A percentile compares a stretch with the other conserved stretches of the same genome.
Conservation (phyloP, 2,113 vertebrate species). For the Catharus minimus region DNA sequence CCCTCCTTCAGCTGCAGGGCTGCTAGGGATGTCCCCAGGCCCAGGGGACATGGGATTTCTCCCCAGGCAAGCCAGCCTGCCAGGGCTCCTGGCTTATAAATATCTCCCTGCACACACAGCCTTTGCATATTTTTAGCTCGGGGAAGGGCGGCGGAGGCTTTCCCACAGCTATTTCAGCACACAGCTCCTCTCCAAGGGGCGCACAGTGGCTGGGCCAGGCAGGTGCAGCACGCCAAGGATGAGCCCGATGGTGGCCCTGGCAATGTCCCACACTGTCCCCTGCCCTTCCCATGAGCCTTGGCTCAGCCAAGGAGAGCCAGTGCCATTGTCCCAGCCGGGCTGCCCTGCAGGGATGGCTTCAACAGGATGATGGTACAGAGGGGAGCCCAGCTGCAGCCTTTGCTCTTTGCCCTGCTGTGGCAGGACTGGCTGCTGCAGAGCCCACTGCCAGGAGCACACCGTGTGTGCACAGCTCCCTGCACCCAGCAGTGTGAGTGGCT, state of each 20-base stretch:
- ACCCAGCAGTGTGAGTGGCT: rapidly evolving
- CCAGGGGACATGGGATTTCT: neutral
- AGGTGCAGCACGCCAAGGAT: neutral
- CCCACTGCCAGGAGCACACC: neutral
- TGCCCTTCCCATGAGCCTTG: neutral
- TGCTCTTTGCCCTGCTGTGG: neutral
- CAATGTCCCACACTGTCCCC: neutral
- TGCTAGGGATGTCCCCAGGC: neutral
- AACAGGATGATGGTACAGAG: rapidly evolving
- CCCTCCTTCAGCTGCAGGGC: neutral
- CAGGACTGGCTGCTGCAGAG: neutral
- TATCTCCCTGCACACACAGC: slow-evolving; percentile 38
- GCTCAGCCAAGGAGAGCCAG: neutral
- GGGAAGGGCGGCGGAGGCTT: slow-evolving; percentile 48
- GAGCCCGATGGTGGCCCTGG: rapidly evolving
- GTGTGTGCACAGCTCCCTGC: rapidly evolving
- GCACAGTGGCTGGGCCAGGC: neutral
- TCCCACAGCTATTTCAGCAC: slow-evolving; percentile 53
- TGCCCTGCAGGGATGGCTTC: rapidly evolving
- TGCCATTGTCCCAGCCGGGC: rapidly evolving
- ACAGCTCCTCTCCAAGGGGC: neutral
- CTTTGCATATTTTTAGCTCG: slow-evolving; percentile 33
- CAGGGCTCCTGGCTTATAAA: slow-evolving; percentile 56
- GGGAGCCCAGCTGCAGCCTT: neutral
- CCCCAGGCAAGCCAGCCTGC: neutral